phyloP scores from a whole-genome alignment of 2,113 vertebrate species.

The Rana temporaria region DNA sequence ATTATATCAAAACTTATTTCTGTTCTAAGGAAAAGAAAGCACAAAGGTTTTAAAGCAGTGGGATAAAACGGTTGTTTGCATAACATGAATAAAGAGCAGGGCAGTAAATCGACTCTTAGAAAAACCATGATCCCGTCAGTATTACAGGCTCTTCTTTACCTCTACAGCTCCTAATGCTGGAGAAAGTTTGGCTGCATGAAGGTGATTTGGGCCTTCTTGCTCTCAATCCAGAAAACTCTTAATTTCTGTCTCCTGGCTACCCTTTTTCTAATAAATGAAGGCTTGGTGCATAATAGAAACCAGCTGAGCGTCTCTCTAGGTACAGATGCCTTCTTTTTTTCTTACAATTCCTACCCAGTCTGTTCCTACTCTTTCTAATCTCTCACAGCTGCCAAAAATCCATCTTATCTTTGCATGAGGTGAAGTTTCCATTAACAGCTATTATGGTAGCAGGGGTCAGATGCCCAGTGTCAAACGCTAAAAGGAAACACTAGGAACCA shows the following conservation, averaged over 20 bases:
- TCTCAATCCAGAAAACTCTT: constrained; percentile 66
- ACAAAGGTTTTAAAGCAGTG: constrained; percentile 39
- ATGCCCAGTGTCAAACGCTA: constrained; percentile 71
- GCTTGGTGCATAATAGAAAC: constrained; percentile 84
- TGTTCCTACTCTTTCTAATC: constrained; percentile 85
- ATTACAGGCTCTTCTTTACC: constrained; percentile 64
- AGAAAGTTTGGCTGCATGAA: constrained; percentile 74
- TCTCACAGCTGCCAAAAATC: constrained; percentile 84
- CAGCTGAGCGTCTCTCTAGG: constrained; percentile 85
- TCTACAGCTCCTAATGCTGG: constrained; percentile 59
- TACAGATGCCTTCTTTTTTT: constrained; percentile 82
- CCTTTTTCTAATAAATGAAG: constrained; percentile 79
- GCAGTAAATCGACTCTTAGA: constrained; percentile 52
- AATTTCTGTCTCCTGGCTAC: constrained; percentile 80
- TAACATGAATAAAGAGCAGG: constrained; percentile 24
- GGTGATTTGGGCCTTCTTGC: constrained; percentile 58
- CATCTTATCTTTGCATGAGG: constrained; percentile 89
- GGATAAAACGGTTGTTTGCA: constrained; percentile 50
- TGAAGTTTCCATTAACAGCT: constrained; percentile 89
- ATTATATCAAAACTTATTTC: constrained; percentile 46
- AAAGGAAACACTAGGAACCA: constrained; percentile 67
- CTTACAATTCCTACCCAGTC: constrained; percentile 83
- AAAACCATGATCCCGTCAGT: constrained; percentile 57
- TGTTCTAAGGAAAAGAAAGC: constrained; percentile 42
- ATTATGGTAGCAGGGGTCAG: constrained; percentile 77